Evolutionary conservation across 2,888 invertebrate species (phyloP), one percentile per base, ranked within the genome.

Genomic region (Siphonodentalium dalli): DNA sequence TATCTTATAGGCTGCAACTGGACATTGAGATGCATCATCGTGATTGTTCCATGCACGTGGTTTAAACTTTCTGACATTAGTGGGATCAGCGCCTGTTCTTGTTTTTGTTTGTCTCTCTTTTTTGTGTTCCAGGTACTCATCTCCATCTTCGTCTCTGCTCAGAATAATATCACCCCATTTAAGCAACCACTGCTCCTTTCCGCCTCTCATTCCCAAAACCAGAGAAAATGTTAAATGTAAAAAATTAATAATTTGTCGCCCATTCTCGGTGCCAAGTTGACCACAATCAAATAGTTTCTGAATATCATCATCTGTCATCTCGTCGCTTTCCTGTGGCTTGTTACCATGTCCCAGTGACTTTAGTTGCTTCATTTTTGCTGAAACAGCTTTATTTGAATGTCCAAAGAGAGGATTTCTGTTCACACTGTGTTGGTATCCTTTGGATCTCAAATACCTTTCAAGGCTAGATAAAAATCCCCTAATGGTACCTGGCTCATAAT

Each of bases 41-140:
- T 7, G 9, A 24, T 48, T 47, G 28, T 40, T 48, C 20, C 38
- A 48, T 2, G 40, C 41, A 34, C 41, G 40, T 7, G 40, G 40
- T 15, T 48, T 48, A 23, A 48, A 48, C 20, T 48, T 48, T 33
- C 40, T 48, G 7, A 31, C 15, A 11, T 40, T 29, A n/a, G 33
- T 48, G 24, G 40, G 40, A 2, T 40, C 48, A 24, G 24, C 29
- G 3, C 48, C 40, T 20, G n/a, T n/a, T 21, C 47, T 3, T 13
- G 48, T 48, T 40, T 48, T 48, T 7, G 48, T 48, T 33, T 48
- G 48, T 28, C 48, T 13, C 27, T 49, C 49, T 24, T 37, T n/a
- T 34, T 15, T 49, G 27, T 42, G 49, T 15, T 34, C 28, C 4
- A 49, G 18, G 27, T 42, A 35, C 20, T 41, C 39, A n/a, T 45